phyloP scores from a whole-genome alignment of 53 echinoderm and acorn worm species.

The Arbacia lixula region DNA sequence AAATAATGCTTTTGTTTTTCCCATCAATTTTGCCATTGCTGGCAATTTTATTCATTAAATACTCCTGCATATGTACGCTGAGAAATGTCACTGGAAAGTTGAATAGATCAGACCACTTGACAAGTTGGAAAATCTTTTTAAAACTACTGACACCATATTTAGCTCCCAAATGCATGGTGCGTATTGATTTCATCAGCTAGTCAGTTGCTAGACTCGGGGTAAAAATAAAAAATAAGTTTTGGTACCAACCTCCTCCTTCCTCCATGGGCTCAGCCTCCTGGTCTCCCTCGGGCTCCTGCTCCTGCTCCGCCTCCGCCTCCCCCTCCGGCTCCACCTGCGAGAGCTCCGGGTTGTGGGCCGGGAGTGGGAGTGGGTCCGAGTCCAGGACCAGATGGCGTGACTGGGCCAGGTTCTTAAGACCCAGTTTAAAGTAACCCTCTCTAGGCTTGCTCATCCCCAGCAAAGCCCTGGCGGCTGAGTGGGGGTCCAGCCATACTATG shows the following conservation, averaged over 20 bases:
- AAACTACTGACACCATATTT: neutral
- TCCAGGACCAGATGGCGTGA: conserved; percentile 33
- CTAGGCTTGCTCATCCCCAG: conserved; percentile 78
- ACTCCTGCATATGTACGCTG: too few relatives aligned
- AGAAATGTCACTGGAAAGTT: too few relatives aligned
- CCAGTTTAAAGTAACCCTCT: conserved; percentile 47
- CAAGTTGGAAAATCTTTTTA: neutral
- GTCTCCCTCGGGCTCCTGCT: conserved; percentile 34
- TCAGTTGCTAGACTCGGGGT: too few relatives aligned
- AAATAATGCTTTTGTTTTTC: too few relatives aligned
- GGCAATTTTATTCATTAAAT: too few relatives aligned
- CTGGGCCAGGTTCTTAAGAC: conserved; percentile 57
- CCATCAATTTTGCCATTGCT: too few relatives aligned
- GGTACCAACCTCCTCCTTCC: conserved; percentile 76
- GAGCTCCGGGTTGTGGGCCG: neutral
- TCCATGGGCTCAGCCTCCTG: conserved; percentile 95
- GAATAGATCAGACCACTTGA: too few relatives aligned
- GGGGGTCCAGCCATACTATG: conserved; percentile 96
- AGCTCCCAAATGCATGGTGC: neutral
- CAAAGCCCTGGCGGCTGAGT: conserved; percentile 93
- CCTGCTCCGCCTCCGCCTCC: conserved; percentile 56
- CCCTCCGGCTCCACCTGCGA: neutral
- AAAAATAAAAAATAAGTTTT: neutral
- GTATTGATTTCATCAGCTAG: too few relatives aligned
- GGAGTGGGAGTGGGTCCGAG: neutral